These are phyloP conservation scores for Sebastes schlegelii DNA, from an alignment of 2,113 vertebrate genomes.

Conservation along the genomic window DNA sequence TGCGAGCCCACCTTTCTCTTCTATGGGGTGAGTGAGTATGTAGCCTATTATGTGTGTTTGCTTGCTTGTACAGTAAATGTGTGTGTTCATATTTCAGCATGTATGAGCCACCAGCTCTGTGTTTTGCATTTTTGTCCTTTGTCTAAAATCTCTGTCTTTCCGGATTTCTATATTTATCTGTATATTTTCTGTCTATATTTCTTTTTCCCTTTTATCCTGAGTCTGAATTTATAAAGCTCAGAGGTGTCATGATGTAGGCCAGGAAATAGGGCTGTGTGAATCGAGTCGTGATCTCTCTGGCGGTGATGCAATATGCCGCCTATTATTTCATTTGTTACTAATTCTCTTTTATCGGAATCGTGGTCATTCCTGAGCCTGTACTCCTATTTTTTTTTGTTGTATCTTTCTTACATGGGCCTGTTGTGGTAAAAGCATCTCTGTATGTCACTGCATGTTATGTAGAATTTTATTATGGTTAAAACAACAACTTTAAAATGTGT, in stretches of 20 bases:
- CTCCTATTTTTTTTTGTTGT: neutral
- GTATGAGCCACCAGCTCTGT: neutral
- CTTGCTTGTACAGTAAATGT: neutral
- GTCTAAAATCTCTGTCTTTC: neutral
- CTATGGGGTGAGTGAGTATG: constrained; percentile 87
- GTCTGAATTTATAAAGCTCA: neutral
- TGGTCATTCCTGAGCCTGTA: neutral
- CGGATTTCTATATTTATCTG: neutral
- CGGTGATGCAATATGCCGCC: neutral
- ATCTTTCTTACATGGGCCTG: neutral
- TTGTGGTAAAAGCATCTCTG: neutral
- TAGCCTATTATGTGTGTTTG: neutral
- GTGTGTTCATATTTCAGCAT: neutral
- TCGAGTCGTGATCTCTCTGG: neutral
- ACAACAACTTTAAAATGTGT: neutral
- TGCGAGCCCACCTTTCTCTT: constrained; percentile 95
- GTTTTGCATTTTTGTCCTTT: neutral
- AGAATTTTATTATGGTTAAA: neutral
- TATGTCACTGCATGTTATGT: neutral
- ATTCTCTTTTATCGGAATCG: neutral
- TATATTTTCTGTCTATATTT: constrained; percentile 5
- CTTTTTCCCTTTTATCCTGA: neutral
- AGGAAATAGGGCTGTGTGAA: neutral
- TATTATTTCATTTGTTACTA: neutral
- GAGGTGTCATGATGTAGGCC: neutral